A percentile compares a stretch with the other conserved stretches of the same genome.
Evolutionary conservation across 2,113 vertebrate genomes (phyloP).

Genomic region (Junco hyemalis): DNA sequence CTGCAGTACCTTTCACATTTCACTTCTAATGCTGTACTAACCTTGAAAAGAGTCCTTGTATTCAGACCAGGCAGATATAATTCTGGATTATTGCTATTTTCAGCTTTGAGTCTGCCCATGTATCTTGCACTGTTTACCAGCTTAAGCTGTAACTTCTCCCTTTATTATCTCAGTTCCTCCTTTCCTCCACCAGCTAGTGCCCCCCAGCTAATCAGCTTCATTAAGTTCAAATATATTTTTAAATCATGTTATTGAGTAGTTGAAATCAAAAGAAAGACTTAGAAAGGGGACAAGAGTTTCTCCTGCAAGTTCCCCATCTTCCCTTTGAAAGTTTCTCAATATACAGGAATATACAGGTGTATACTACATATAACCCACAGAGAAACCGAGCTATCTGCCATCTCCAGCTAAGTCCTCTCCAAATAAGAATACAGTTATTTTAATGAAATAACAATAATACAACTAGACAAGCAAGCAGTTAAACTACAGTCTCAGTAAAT

Average conservation of each 20-base stretch:
- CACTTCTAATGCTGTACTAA: not conserved
- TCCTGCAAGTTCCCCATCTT: not conserved
- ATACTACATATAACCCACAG: not conserved
- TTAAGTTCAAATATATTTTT: not conserved
- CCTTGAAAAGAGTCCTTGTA: not conserved
- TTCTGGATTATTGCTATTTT: not conserved
- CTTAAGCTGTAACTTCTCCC: slow-evolving; percentile 20
- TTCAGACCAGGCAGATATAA: not conserved
- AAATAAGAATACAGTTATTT: not conserved
- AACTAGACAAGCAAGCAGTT: not conserved
- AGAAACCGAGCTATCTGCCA: not conserved
- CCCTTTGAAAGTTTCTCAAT: not conserved
- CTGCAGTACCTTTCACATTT: not conserved
- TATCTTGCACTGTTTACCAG: not conserved
- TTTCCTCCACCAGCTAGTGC: slow-evolving; percentile 1
- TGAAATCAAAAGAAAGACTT: not conserved
- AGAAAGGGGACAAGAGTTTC: not conserved
- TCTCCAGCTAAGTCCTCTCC: not conserved
- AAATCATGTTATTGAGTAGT: not conserved
- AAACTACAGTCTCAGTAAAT: not conserved
- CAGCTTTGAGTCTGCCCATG: not conserved
- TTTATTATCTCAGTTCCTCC: slow-evolving; percentile 36
- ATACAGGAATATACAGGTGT: not conserved
- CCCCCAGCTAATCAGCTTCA: not conserved
- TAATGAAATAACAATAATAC: not conserved